A percentile compares a stretch with the other conserved stretches of the same genome.
Conservation (phyloP, 2,888 invertebrate species). For the Ditula angustiorana region DNA sequence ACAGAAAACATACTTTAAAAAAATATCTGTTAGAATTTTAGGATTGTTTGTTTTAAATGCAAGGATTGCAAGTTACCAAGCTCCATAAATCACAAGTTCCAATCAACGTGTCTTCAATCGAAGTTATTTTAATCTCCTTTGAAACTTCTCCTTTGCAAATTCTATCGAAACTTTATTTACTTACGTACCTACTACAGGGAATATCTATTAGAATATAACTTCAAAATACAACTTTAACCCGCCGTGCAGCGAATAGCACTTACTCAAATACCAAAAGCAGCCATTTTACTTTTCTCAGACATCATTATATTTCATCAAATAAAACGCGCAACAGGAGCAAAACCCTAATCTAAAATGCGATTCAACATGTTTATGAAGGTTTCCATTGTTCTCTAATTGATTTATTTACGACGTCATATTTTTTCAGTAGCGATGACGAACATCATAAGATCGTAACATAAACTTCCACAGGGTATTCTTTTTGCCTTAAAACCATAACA, state of each 20-base stretch:
- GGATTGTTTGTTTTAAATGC: too few relatives aligned
- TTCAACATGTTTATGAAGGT: not conserved
- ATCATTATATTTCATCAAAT: slow-evolving; percentile 9
- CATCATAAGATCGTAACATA: too few relatives aligned
- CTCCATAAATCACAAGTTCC: too few relatives aligned
- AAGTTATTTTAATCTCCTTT: too few relatives aligned
- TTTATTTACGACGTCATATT: not conserved
- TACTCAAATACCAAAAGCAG: slow-evolving; percentile 6
- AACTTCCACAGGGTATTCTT: too few relatives aligned
- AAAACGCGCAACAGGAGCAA: not conserved
- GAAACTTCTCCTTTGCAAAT: too few relatives aligned
- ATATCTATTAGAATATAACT: too few relatives aligned
- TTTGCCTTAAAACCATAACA: too few relatives aligned
- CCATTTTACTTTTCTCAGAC: slow-evolving; percentile 6
- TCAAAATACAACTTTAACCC: not conserved
- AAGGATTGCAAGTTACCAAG: too few relatives aligned
- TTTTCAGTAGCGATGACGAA: not conserved
- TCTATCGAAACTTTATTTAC: too few relatives aligned
- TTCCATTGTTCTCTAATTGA: not conserved
- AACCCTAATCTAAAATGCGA: not conserved
- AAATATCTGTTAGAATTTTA: not conserved
- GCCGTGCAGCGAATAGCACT: not conserved
- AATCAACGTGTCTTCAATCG: too few relatives aligned
- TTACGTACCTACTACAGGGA: too few relatives aligned
- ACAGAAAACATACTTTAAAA: not conserved